phyloP scores from a whole-genome alignment of 2,797 vertebrate species.

The Gallirallus australis region DNA sequence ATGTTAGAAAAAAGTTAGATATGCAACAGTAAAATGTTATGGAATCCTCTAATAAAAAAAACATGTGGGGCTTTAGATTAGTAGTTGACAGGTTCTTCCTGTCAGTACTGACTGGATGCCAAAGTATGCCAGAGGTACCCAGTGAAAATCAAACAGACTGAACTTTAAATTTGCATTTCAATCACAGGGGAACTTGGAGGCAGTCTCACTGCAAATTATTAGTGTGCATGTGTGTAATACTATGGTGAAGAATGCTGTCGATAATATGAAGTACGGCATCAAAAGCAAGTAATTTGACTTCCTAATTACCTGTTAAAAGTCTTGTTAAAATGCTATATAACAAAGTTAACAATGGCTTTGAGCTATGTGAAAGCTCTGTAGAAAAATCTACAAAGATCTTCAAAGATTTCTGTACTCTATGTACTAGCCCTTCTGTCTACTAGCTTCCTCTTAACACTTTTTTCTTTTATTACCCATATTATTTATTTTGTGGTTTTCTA shows the following conservation, averaged over 20 bases:
- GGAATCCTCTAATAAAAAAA: neutral
- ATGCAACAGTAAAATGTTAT: neutral
- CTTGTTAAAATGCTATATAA: neutral
- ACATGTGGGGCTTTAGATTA: neutral
- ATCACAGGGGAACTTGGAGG: neutral
- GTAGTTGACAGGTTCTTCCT: neutral
- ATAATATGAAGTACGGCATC: neutral
- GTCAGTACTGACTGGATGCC: neutral
- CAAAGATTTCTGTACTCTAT: neutral
- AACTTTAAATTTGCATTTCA: slow-evolving; percentile 30
- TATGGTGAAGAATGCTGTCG: neutral
- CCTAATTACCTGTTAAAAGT: neutral
- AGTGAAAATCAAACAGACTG: neutral
- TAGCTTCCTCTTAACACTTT: neutral
- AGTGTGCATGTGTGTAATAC: neutral
- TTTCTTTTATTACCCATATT: neutral
- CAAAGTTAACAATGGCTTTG: neutral
- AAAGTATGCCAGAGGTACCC: neutral
- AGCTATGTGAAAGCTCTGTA: neutral
- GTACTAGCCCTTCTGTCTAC: neutral
- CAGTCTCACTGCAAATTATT: neutral
- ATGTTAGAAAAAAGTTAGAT: neutral
- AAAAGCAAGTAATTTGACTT: neutral
- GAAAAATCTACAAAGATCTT: neutral
- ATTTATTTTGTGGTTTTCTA: fast-evolving